Evolutionary conservation across 1,140 invertebrate genomes (phyloP), one percentile per base, ranked within the genome.

Genomic region (Druon quercuslanigerum): DNA sequence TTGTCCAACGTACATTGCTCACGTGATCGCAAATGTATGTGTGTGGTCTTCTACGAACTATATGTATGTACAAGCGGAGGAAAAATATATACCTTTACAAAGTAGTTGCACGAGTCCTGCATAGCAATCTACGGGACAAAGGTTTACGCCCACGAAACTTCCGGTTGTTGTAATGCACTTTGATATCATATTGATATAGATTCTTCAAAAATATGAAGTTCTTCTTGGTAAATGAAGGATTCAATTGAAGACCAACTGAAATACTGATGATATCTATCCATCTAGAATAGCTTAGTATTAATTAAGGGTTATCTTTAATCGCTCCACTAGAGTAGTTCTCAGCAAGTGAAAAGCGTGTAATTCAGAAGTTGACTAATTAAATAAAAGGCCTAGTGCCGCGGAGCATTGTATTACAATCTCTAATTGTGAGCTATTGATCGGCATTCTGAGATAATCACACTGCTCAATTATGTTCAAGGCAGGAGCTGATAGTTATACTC

Each of bases 361-460:
- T 46, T 11, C 40, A 46, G 40, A 11, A 46, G 40, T 46, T 46
- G 40, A 46, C 40, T 46, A 46, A 46, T 46, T 46, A 46, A 46
- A 46, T 46, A 7, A 46, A 46, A 11, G 40, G 40, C 40, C 54
- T n/a, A 57, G 20, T 57, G 12, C 20, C 20, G 54, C 60, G 17
- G 70, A 46, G 20, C n/a, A 13, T 71, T 50, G 20, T 7, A 16
- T 9, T 5, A 74, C 75, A 79, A 54, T 56, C 20, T 70, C 66
- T 40, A 25, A 74, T 72, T 73, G 74, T 72, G 72, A 73, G 50
- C 72, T 70, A 20, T 54, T 72, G 71, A 79, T 77, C 51, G 60
- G 75, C 79, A 40, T 74, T 50, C 74, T 25, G 75, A n/a, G 79
- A 78, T 79, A 78, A 79, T 72, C 75, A 46, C 40, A 46, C 40